A percentile compares a stretch with the other conserved stretches of the same genome.
Evolutionary conservation across 2,113 vertebrate species (phyloP).

Genomic region (Corydoras maculifer): DNA sequence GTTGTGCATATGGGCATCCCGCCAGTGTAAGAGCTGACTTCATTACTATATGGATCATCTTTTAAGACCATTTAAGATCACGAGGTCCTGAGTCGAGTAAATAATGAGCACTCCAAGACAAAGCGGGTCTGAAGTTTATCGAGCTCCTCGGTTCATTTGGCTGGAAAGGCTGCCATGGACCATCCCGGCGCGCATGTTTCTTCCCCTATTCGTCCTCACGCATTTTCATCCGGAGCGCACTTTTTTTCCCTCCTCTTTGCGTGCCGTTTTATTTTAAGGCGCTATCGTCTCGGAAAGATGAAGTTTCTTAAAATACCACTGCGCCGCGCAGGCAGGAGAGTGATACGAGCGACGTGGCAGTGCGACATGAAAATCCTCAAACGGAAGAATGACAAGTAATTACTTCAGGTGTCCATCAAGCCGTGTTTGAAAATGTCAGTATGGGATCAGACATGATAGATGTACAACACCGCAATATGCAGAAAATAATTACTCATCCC

Average conservation of each 20-base stretch:
- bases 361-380: conserved; percentile 54
- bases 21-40: conserved; percentile 58
- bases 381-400: conserved; percentile 73
- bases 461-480: conserved; percentile 65
- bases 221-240: conserved; percentile 7
- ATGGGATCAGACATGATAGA: conserved; percentile 66
- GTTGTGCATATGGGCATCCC: conserved; percentile 51
- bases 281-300: conserved; percentile 13
- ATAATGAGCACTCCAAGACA: conserved; percentile 48
- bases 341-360: conserved; percentile 55
- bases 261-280: conserved; percentile 7
- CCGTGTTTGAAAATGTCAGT: conserved; percentile 39
- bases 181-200: not conserved
- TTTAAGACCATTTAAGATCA: conserved; percentile 71
- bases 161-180: conserved; percentile 13
- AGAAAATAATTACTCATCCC: conserved; percentile 58
- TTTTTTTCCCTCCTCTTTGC: not conserved
- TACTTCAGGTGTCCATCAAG: conserved; percentile 47
- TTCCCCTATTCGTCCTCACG: conserved; percentile 6
- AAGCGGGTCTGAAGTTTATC: conserved; percentile 58
- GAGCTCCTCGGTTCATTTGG: conserved; percentile 40
- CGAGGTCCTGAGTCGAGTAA: conserved; percentile 48
- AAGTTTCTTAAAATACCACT: conserved; percentile 38
- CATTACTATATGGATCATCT: conserved; percentile 76
- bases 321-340: conserved; percentile 45